Base-by-base conservation (phyloP, 2,113 vertebrate species). In the Panthera leo region DNA sequence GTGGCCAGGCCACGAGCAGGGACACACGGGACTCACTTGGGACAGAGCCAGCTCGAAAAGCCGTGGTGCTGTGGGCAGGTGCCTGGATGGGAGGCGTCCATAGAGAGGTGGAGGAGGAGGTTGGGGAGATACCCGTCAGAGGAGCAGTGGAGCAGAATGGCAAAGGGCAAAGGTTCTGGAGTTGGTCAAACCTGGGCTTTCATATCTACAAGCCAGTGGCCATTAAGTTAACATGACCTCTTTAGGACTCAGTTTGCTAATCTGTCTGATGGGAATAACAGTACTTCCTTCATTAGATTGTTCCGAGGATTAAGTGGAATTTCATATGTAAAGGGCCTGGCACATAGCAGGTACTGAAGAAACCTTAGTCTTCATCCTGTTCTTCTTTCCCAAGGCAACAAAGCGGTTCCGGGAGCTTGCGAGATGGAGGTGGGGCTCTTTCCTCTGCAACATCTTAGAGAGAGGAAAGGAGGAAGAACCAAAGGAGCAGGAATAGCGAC, bases 391-490 rank as follows among this genome's bases (percentile, higher is more conserved):
- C 48, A 29, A 78, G 78, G 83, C 89, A 85, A 76, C 19, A 19
- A 34, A 16, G 39, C 55, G 63, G 29, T 42, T 91, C 53, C 45
- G 85, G 58, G 82, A 48, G 71, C 42, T 92, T 5, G 11, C 48
- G 1, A 8, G 63, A n/a, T 23, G 58, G 21, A 58, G 4, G 36
- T 45, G 23, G 58, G n/a, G 15, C 48, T 45, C 85, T 39, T 76
- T 86, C 23, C 75, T 73, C 36, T 18, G 95, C 87, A 36, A 6
- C 5, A 1, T 75, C 71, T 76, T 31, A 36, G 84, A 5, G 78
- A 91, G 67, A 45, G 78, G 80, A 61, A 79, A 94, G 91, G 63
- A 75, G 86, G 94, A 80, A 58, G 82, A 45, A 8, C 48, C 5
- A 0, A 21, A 27, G 21, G 61, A 63, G 9, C 42, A 27, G 55